Base-by-base conservation (phyloP, 2,113 vertebrate species). In the Cacatua alba region DNA sequence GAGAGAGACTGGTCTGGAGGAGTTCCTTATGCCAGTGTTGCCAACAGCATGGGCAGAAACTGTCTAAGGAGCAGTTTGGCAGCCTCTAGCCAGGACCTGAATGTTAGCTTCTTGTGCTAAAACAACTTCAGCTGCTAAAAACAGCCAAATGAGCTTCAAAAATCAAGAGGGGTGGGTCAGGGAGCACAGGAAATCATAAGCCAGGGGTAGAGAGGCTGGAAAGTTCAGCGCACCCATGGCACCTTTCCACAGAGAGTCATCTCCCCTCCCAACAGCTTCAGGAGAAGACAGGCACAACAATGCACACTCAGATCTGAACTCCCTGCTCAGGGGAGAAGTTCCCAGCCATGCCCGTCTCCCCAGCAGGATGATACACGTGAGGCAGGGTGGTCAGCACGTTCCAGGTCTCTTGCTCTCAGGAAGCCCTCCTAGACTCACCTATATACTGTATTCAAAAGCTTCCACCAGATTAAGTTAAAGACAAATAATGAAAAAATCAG, bases 281-380 rank as follows among this genome's bases (percentile, higher is more conserved):
- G 68, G 33, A 63, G 53, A 76, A 81, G 51, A 53, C 17, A 37
- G 44, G 33, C 41, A 62, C 24, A 79, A 33, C 24, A 79, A 29
- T 0, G 0, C 1, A 1, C 52, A 41, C 6, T 23, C 28, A 18
- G 26, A 17, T 44, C 53, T 51, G 15, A 14, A 25, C n/a, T 89
- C 24, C 11, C 13, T 60, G 69, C 51, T 81, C 35, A 31, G n/a
- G 11, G 7, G 5, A 75, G 33, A 59, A 41, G 11, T 35, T 94
- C 31, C 29, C 23, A 46, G 4, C 14, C 11, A 12, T 51, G 23
- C 3, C 31, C 7, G 6, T 37, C 33, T 86, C 35, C 39, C 37
- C 11, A 41, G 3, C 10, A 71, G 23, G 20, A n/a, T 2, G 4
- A 62, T 11, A 41, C 3, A 29, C 3, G 8, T 0, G 0, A 78